phyloP scores from a whole-genome alignment of 2,797 vertebrate genomes.

The Rachycentron canadum region DNA sequence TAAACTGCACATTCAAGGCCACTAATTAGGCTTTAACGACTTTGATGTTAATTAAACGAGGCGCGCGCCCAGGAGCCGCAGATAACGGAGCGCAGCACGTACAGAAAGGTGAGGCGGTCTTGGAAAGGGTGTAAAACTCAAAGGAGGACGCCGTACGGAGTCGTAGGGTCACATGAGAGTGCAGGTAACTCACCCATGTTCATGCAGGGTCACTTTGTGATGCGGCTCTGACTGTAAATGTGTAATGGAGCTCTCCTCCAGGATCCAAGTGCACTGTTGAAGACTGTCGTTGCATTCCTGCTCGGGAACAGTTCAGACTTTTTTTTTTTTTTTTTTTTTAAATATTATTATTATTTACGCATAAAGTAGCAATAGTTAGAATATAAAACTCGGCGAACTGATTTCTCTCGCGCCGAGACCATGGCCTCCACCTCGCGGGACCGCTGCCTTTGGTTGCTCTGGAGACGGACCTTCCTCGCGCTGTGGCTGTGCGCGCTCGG shows the following conservation, averaged over 20 bases:
- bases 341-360: too few species aligned
- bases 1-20: slow-evolving; percentile 33
- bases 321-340: background rate
- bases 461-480: slow-evolving; percentile 83
- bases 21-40: slow-evolving; percentile 17
- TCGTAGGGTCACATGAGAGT: background rate
- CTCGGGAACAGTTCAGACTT: background rate
- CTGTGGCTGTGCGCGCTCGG: slow-evolving; percentile 76
- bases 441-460: slow-evolving; percentile 74
- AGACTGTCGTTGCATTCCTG: background rate
- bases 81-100: slow-evolving; percentile 3
- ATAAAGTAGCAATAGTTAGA: background rate
- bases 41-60: slow-evolving; percentile 37
- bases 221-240: slow-evolving; percentile 5
- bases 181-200: background rate
- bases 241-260: slow-evolving; percentile 30
- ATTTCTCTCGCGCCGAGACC: slow-evolving; percentile 19
- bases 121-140: background rate
- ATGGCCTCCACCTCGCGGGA: slow-evolving; percentile 77
- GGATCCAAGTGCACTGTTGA: slow-evolving; percentile 20
- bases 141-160: background rate
- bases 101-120: slow-evolving; percentile 6
- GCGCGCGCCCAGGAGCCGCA: background rate
- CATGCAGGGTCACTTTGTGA: background rate
- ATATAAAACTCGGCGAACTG: background rate